Percentiles rank a stretch among this genome's conserved stretches.
Evolutionary conservation across 2,113 vertebrate genomes (phyloP).

Genomic region (Lichenostomus cassidix): DNA sequence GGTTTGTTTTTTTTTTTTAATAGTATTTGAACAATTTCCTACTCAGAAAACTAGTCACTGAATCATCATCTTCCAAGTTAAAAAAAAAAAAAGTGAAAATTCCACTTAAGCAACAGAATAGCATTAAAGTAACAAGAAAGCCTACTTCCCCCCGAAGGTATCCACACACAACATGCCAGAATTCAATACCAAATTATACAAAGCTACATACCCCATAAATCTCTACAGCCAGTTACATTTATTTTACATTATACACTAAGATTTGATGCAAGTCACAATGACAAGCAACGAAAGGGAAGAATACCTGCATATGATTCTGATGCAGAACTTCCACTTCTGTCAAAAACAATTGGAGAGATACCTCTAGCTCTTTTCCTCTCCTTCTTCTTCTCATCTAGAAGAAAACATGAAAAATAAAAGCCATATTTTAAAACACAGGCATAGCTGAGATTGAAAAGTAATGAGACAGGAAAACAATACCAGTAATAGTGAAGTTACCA

Average conservation of each 20-base stretch:
- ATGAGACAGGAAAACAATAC: background rate
- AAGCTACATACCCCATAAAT: constrained; percentile 60
- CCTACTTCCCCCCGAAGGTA: constrained; percentile 68
- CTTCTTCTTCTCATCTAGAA: constrained; percentile 84
- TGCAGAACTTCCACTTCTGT: constrained; percentile 91
- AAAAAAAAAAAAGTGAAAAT: constrained; percentile 72
- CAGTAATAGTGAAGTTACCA: background rate
- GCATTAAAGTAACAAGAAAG: constrained; percentile 79
- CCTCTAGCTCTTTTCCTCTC: constrained; percentile 88
- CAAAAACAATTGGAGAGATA: constrained; percentile 90
- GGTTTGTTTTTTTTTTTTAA: constrained; percentile 49
- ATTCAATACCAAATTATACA: constrained; percentile 66
- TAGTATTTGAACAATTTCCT: constrained; percentile 74
- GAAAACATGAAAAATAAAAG: background rate
- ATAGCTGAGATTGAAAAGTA: background rate
- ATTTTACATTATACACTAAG: constrained; percentile 39
- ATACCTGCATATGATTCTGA: constrained; percentile 91
- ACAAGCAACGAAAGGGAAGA: constrained; percentile 41
- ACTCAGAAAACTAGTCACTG: constrained; percentile 84
- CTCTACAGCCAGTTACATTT: constrained; percentile 27
- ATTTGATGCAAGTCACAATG: constrained; percentile 5
- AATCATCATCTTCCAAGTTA: constrained; percentile 84
- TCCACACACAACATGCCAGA: constrained; percentile 80
- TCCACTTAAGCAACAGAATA: constrained; percentile 82
- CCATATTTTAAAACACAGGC: background rate